Evolutionary conservation across 2,113 vertebrate genomes (phyloP), one percentile per base, ranked within the genome.

Genomic region (Rhinopomastus cyanomelas): DNA sequence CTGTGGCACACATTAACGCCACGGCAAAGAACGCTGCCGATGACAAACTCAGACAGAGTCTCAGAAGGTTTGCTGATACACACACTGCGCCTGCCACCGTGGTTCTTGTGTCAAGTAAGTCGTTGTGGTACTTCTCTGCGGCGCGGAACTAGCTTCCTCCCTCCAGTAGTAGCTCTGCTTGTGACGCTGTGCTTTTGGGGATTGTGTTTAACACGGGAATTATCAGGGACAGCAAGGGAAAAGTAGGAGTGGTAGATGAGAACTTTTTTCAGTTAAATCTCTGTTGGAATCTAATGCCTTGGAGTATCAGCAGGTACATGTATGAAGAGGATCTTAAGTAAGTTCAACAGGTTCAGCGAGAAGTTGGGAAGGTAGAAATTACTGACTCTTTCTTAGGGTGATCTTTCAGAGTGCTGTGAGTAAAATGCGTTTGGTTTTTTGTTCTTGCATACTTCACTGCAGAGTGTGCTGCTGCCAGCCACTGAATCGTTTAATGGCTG

Each of bases 11-110:
- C 80, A 99, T 99, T 89, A 99, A 99, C 34, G 99, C 99, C 75
- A 99, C 98, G n/a, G 99, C 99, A 44, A 99, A 99, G 96, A 99
- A 99, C 30, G 99, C 99, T 69, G 99, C 99, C 16, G 99, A 99
- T 71, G 99, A 99, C 89, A 99, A 99, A 68, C 99, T 99, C 62
- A 97, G 98, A 25, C 99, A 99, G 96, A 99, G 99, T 86, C 97
- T 99, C 5, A 97, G 99, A 22, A 98, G 99, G 67, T 99, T 99
- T 78, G 99, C 99, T 13, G 99, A 99, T 53, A 99, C 99, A 2
- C 99, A 99, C 93, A 97, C 98, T 7, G 98, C 99, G 69, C 99
- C 99, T 22, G 99, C 99, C 62, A 99, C 99, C 9, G 99, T 99
- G 67, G 98, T 99, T 56, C 98, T 99, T 17, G 98, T 99, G 22